Conservation (phyloP, 1,140 invertebrate species). For the Drosophila quadrilineata region DNA sequence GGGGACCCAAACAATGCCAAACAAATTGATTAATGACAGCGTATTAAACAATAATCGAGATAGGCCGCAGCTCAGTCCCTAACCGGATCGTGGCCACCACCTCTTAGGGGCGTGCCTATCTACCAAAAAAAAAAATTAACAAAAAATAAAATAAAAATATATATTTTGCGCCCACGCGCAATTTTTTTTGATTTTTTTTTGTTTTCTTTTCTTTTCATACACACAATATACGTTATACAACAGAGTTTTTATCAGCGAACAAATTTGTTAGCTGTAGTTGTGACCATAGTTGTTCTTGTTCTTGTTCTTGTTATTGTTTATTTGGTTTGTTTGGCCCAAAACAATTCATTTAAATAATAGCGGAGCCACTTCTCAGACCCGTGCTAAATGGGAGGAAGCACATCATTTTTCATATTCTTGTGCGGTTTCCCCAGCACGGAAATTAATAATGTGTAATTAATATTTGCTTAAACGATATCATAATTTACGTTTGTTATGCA, state of each 20-base stretch:
- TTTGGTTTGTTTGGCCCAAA: conserved; percentile 45
- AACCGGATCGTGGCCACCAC: conserved; percentile 12
- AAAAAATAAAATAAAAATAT: no score
- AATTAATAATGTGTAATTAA: conserved; percentile 78
- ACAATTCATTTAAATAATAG: conserved; percentile 79
- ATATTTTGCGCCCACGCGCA: conserved; percentile 57
- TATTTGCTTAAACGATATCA: conserved; percentile 55
- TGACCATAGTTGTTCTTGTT: conserved; percentile 18
- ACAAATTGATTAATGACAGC: conserved; percentile 78
- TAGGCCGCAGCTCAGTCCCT: conserved; percentile 41
- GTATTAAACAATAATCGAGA: conserved; percentile 79
- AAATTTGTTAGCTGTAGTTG: conserved; percentile 27
- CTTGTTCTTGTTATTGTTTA: conserved; percentile 5
- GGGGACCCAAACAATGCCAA: conserved; percentile 69
- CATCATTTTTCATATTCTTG: conserved; percentile 75
- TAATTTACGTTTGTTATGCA: background rate
- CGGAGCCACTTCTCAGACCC: conserved; percentile 54
- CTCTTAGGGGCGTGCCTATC: background rate
- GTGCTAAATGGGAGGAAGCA: conserved; percentile 56
- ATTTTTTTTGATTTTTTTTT: no score
- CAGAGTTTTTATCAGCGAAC: conserved; percentile 45
- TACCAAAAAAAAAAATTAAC: conserved; percentile 34
- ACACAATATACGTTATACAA: background rate
- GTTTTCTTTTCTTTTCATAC: conserved; percentile 8
- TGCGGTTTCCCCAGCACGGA: conserved; percentile 42